Evolutionary conservation across 1,140 invertebrate genomes (phyloP).

Genomic region (Listronotus oregonensis): DNA sequence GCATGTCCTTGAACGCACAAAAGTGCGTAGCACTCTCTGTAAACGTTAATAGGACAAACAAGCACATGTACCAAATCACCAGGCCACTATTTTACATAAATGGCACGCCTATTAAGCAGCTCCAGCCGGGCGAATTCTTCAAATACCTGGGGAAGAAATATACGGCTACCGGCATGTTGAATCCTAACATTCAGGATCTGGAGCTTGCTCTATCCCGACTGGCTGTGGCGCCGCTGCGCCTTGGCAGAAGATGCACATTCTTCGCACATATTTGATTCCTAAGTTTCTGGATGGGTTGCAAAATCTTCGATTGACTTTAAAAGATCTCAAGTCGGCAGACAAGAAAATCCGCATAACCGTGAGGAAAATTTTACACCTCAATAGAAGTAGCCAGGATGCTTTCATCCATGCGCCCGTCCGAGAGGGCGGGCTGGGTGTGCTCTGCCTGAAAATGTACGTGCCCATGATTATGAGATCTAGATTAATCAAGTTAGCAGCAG

Average conservation of each 20-base stretch:
- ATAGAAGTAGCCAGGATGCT: conserved; percentile 19
- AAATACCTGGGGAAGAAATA: no score
- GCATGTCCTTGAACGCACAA: no score
- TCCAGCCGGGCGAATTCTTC: no score
- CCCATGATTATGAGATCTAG: no score
- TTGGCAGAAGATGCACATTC: conserved; percentile 39
- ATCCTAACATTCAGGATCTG: conserved; percentile 22
- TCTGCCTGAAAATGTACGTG: not conserved
- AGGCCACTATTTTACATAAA: no score
- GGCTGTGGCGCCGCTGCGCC: conserved; percentile 46
- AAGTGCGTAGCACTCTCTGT: no score
- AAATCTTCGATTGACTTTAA: conserved; percentile 14
- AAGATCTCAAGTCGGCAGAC: conserved; percentile 26
- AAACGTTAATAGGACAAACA: no score
- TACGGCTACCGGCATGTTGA: conserved; percentile 7
- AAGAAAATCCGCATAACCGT: conserved; percentile 21
- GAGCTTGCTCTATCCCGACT: conserved; percentile 18
- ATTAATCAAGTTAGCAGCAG: no score
- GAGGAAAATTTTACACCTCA: conserved; percentile 25
- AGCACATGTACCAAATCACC: no score
- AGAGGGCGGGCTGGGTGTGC: conserved; percentile 26
- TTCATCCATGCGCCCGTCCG: conserved; percentile 13
- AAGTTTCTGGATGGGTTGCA: conserved; percentile 32
- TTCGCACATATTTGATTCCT: conserved; percentile 29
- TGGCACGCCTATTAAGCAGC: no score